A percentile compares a stretch with the other conserved stretches of the same genome.
Conservation (phyloP, 2,797 vertebrate species). For the Hoplostethus atlanticus region DNA sequence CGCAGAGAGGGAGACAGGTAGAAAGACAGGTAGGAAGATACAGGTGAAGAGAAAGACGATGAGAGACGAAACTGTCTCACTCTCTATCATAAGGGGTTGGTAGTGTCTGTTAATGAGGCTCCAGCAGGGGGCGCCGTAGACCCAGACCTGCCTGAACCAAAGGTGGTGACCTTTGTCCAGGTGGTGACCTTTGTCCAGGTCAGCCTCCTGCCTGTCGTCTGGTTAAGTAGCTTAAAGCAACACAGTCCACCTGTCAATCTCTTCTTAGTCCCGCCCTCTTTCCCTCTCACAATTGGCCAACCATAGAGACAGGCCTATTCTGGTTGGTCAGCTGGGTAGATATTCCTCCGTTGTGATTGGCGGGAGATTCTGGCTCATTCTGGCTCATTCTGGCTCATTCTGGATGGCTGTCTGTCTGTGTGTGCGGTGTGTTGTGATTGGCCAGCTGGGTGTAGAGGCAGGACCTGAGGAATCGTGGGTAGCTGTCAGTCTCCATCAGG, state of each 20-base stretch:
- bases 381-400: background rate
- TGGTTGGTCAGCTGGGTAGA: constrained; percentile 85
- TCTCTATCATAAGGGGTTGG: constrained; percentile 3
- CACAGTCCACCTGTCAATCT: background rate
- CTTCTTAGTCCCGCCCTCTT: background rate
- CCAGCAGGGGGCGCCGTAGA: too few species aligned
- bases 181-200: background rate
- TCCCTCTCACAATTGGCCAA: constrained; percentile 30
- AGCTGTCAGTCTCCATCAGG: constrained; percentile 96
- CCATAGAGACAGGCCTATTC: constrained; percentile 45
- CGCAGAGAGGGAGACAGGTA: too few species aligned
- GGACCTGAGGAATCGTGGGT: constrained; percentile 94
- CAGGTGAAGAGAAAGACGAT: too few species aligned
- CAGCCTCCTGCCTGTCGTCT: background rate
- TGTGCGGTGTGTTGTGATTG: constrained; percentile 67
- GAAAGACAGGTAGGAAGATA: too few species aligned
- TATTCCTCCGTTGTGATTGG: background rate
- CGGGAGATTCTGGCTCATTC: background rate
- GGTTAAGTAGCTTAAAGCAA: too few species aligned
- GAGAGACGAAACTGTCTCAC: background rate
- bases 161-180: background rate
- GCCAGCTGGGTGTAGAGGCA: constrained; percentile 92
- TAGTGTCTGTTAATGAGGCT: too few species aligned
- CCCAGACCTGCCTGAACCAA: too few species aligned
- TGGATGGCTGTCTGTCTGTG: background rate